phyloP scores from a whole-genome alignment of 2,797 vertebrate species.

The Eleutherodactylus coqui region DNA sequence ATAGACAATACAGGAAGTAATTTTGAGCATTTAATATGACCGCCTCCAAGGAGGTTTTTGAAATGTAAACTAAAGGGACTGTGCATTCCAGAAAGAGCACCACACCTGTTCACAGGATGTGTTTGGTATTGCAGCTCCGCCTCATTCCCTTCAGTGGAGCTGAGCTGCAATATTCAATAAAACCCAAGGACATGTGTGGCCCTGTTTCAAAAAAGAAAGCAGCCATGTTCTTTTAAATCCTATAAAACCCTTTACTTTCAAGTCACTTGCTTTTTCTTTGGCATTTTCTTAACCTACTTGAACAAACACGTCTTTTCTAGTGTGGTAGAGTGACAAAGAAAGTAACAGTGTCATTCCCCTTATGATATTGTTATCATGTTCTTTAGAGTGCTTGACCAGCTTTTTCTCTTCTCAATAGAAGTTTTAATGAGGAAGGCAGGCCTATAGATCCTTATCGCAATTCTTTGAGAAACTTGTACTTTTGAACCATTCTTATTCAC shows the following conservation, averaged over 20 bases:
- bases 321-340: not conserved
- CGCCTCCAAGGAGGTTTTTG: no score
- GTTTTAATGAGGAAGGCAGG: slow-evolving; percentile 29
- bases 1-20: no score
- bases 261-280: not conserved
- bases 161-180: not conserved
- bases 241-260: not conserved
- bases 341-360: slow-evolving; percentile 2
- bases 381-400: slow-evolving; percentile 15
- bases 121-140: no score
- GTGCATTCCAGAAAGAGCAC: no score
- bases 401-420: slow-evolving; percentile 27
- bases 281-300: not conserved
- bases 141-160: not conserved
- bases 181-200: no score
- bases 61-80: no score
- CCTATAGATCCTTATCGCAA: slow-evolving; percentile 14
- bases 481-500: slow-evolving; percentile 25
- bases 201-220: not conserved
- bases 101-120: no score
- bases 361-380: slow-evolving; percentile 36
- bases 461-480: slow-evolving; percentile 13
- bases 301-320: not conserved
- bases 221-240: not conserved
- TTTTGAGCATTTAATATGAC: no score